phyloP scores from a whole-genome alignment of 2,888 invertebrate genomes.

The Didymodactylos carnosus region DNA sequence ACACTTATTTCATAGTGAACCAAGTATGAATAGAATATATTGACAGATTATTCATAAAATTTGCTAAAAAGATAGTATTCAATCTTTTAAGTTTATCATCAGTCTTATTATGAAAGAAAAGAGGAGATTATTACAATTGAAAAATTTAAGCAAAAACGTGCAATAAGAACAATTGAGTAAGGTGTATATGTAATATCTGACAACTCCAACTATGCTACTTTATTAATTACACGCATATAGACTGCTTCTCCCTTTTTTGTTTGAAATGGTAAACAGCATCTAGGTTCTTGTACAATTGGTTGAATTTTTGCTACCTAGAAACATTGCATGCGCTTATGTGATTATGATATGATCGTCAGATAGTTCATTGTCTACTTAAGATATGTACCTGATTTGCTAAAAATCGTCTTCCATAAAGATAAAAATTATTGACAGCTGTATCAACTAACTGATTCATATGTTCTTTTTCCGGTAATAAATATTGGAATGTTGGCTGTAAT shows the following conservation, averaged over 20 bases:
- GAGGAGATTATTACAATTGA: too few relatives aligned
- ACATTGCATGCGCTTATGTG: too few relatives aligned
- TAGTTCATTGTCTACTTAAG: not conserved
- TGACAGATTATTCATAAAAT: too few relatives aligned
- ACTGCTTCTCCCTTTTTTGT: not conserved
- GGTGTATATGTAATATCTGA: too few relatives aligned
- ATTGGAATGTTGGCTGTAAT: slow-evolving; percentile 48
- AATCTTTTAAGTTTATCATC: too few relatives aligned
- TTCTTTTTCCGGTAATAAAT: slow-evolving; percentile 63
- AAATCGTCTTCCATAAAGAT: slow-evolving; percentile 71
- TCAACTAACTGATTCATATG: slow-evolving; percentile 52
- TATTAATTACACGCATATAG: not conserved
- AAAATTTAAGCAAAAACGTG: too few relatives aligned
- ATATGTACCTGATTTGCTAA: slow-evolving; percentile 56
- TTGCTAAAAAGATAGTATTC: too few relatives aligned
- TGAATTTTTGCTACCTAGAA: not conserved
- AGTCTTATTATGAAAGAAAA: too few relatives aligned
- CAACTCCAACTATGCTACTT: too few relatives aligned
- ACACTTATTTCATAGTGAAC: too few relatives aligned
- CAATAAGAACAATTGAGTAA: too few relatives aligned
- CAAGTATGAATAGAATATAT: too few relatives aligned
- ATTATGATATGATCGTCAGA: not conserved
- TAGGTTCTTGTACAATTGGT: not conserved
- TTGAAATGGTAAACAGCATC: not conserved
- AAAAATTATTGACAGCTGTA: slow-evolving; percentile 55